These are phyloP conservation scores for Microchirus variegatus DNA, from an alignment of 2,797 vertebrate genomes.

Conservation along the genomic window DNA sequence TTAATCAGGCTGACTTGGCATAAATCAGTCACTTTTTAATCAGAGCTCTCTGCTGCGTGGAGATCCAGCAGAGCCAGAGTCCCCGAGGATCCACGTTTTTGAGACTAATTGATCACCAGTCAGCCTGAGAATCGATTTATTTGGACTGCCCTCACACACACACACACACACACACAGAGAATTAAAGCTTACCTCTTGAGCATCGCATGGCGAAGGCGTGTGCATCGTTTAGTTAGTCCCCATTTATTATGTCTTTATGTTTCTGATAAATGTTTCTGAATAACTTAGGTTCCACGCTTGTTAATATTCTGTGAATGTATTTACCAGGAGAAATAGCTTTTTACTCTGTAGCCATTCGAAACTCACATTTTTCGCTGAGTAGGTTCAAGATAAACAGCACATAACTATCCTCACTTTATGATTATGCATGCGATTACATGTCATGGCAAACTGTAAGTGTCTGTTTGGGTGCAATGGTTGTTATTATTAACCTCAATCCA, in stretches of 20 bases:
- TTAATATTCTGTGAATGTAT: conserved; percentile 16
- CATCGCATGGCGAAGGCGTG: neutral
- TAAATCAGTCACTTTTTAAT: conserved; percentile 62
- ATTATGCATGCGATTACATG: no score
- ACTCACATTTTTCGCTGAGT: conserved; percentile 12
- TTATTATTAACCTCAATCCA: no score
- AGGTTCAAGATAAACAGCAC: no score
- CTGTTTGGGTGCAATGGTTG: no score
- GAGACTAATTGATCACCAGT: conserved; percentile 55
- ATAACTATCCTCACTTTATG: no score
- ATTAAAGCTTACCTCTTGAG: conserved; percentile 16
- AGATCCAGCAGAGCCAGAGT: conserved; percentile 29
- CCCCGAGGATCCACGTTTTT: conserved; percentile 39
- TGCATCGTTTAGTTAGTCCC: neutral
- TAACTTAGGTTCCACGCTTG: neutral
- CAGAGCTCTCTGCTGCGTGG: conserved; percentile 29
- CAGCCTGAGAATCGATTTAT: conserved; percentile 54
- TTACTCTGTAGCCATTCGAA: conserved; percentile 12
- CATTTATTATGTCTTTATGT: neutral
- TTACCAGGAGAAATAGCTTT: conserved; percentile 14
- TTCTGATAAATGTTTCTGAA: neutral
- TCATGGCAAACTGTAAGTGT: no score
- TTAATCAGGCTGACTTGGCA: conserved; percentile 47
- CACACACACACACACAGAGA: conserved; percentile 20
- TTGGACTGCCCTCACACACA: conserved; percentile 10